Evolutionary conservation across 2,113 vertebrate genomes (phyloP).

Genomic region (Micronycteris hirsuta): DNA sequence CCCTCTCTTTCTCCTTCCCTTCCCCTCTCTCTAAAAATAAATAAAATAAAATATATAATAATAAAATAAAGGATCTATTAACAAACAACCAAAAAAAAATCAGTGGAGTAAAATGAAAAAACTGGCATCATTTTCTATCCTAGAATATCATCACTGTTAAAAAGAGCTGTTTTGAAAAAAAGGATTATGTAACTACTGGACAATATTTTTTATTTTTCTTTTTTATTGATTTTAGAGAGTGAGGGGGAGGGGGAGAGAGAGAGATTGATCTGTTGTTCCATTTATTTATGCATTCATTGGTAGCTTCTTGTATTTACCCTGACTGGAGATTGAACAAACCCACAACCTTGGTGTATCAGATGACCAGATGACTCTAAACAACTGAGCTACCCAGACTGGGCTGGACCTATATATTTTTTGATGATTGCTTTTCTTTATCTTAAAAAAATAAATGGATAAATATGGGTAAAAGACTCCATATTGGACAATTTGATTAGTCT

Average conservation of each 20-base stretch:
- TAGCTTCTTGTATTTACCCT: background rate
- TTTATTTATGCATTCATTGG: no score
- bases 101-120: background rate
- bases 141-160: background rate
- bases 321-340: background rate
- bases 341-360: background rate
- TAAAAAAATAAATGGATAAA: background rate
- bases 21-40: no score
- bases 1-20: no score
- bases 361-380: no score
- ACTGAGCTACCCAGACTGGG: background rate
- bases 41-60: background rate
- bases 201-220: background rate
- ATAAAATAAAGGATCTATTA: background rate
- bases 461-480: background rate
- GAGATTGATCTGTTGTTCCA: no score
- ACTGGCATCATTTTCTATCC: background rate
- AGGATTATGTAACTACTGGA: background rate
- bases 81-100: background rate
- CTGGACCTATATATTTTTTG: background rate
- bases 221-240: no score
- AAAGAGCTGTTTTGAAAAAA: background rate
- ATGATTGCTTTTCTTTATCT: constrained; percentile 33
- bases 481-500: background rate
- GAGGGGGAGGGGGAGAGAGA: background rate